Percentiles rank a stretch among this genome's conserved stretches.
Evolutionary conservation across 2,888 invertebrate genomes (phyloP).

Genomic region (Mythimna lalbum): DNA sequence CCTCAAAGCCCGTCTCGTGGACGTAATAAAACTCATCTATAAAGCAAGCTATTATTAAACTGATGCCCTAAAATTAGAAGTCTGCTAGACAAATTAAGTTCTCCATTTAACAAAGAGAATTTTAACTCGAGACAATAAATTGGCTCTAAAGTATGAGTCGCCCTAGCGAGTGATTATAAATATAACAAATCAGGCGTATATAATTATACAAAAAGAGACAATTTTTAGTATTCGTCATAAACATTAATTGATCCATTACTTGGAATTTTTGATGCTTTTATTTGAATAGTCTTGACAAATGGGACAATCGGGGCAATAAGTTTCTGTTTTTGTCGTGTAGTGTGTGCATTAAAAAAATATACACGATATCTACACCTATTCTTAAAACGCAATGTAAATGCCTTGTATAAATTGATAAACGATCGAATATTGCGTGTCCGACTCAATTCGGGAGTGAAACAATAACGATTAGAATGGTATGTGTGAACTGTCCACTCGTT

Average conservation of each 20-base stretch:
- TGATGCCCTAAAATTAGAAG: conserved; percentile 15
- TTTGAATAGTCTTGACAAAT: conserved; percentile 4
- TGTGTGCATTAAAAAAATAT: conserved; percentile 32
- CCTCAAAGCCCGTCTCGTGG: background rate
- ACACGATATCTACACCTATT: conserved; percentile 1
- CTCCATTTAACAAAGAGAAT: conserved; percentile 8
- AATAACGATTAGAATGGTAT: conserved; percentile 49
- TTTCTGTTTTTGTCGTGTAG: background rate
- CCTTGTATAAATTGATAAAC: conserved; percentile 47
- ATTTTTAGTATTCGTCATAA: conserved; percentile 1
- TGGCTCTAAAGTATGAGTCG: conserved; percentile 20
- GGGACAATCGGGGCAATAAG: background rate
- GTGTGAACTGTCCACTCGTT: conserved; percentile 55
- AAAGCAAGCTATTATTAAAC: conserved; percentile 6
- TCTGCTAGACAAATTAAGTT: conserved; percentile 14
- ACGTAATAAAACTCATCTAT: background rate
- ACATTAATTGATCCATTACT: conserved; percentile 10
- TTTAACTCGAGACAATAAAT: conserved; percentile 13
- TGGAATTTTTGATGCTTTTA: conserved; percentile 2
- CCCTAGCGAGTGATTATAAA: conserved; percentile 19
- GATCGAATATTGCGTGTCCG: conserved; percentile 50
- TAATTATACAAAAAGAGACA: background rate
- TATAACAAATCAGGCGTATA: conserved; percentile 12
- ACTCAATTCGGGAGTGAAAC: conserved; percentile 45
- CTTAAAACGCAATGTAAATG: conserved; percentile 38